A percentile compares a stretch with the other conserved stretches of the same genome.
Evolutionary conservation across 2,888 invertebrate species (phyloP).

Genomic region (Euplexia lucipara): DNA sequence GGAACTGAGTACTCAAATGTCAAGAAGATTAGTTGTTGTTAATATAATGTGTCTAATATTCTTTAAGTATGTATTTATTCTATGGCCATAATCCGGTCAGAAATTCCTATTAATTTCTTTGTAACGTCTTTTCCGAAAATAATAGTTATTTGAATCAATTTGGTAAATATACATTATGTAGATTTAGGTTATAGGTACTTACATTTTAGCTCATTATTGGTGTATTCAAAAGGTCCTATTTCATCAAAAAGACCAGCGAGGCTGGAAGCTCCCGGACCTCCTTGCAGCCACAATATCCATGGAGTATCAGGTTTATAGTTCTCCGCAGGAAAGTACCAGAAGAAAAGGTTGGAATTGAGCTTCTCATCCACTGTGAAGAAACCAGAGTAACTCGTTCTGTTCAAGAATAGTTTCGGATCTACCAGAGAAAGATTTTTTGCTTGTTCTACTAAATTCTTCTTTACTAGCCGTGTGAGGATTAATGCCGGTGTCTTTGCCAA

Average conservation of each 20-base stretch:
- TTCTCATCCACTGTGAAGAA: slow-evolving; percentile 93
- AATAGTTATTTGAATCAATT: background rate
- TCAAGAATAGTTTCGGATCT: slow-evolving; percentile 75
- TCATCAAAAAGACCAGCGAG: slow-evolving; percentile 82
- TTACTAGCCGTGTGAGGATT: slow-evolving; percentile 77
- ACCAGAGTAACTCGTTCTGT: slow-evolving; percentile 87
- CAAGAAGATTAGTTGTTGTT: slow-evolving; percentile 8
- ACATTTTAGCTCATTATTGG: slow-evolving; percentile 71
- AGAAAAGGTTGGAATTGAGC: slow-evolving; percentile 94
- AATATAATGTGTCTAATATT: too few relatives aligned
- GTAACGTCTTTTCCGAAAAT: background rate
- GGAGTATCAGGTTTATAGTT: slow-evolving; percentile 88
- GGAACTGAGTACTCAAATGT: background rate
- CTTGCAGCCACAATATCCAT: slow-evolving; percentile 96
- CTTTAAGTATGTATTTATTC: background rate
- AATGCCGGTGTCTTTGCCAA: slow-evolving; percentile 70
- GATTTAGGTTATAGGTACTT: too few relatives aligned
- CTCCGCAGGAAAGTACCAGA: slow-evolving; percentile 95
- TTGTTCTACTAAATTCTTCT: slow-evolving; percentile 70
- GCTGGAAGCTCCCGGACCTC: slow-evolving; percentile 95
- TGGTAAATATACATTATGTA: too few relatives aligned
- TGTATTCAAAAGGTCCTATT: slow-evolving; percentile 81
- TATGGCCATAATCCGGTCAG: slow-evolving; percentile 1
- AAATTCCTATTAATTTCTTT: background rate
- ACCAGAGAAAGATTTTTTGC: slow-evolving; percentile 77